Base-by-base conservation (phyloP, 2,113 vertebrate species). In the Campylomormyrus tamandua region DNA sequence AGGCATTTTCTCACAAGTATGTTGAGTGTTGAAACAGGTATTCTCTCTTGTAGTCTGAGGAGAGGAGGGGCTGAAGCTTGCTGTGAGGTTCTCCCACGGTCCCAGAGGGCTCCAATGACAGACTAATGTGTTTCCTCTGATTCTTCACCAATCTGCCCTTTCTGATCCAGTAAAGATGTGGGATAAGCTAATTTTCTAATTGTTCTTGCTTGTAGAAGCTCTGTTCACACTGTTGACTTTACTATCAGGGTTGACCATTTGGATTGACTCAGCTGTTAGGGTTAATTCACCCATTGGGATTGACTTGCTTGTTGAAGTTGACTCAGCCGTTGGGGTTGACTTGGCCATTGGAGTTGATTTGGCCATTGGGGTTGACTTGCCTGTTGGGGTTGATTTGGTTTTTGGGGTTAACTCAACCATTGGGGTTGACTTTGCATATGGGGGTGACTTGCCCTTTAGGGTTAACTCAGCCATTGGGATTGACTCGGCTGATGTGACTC, bases 111-210 rank as follows among this genome's bases (percentile, higher is more conserved):
- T 66, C n/a, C n/a, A 70, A 27, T 70, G 3, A 84, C 19, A 4
- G 10, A 84, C 42, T 42, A 21, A 42, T n/a, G 94, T 94, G 94
- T 91, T 92, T 93, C 46, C 46, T 77, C 39, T 53, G 89, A 83
- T 83, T 84, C 92, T 91, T 91, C 90, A 86, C 88, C 93, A 92
- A 94, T 93, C 90, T 88, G 89, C 91, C 89, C 93, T 93, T 92
- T 92, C 93, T 93, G 92, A 48, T 85, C 19, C 24, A 49, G 11
- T 27, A 27, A 42, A 50, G 21, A 85, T 85, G 83, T 49, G 24
- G 11, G 21, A 77, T 42, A 70, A 39, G 35, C 35, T 39, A 39
- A 70, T 31, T 11, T 70, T 70, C 58, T 66, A 27, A 27, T 27
- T 27, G 2, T 9, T 66, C n/a, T 66, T n/a, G n/a, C 9, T 66